Base-by-base conservation (phyloP, 2,113 vertebrate genomes). In the Microcebus griseorufus region DNA sequence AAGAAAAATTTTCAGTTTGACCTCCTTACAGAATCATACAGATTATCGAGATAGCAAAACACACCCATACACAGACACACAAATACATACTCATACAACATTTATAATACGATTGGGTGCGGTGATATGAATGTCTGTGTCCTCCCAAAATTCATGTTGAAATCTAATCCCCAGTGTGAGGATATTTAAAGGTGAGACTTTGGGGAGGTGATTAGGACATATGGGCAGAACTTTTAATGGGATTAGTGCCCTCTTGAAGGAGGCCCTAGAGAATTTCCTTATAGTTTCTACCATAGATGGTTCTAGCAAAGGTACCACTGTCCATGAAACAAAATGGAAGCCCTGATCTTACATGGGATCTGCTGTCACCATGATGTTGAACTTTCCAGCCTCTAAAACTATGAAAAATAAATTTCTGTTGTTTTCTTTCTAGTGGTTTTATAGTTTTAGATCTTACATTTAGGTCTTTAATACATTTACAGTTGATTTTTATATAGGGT, bases 201-300 rank as follows among this genome's bases (percentile, higher is more conserved):
- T 25, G 5, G 13, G 48, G 27, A 70, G 37, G 37, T 25, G 3
- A 80, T 45, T 58, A 91, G 8, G 18, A 18, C 32, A 91, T 34
- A 6, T n/a, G 23, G 32, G 11, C 6, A 23, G 48, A 81, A 58
- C 2, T 11, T 20, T 6, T 17, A 55, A 23, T 32, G 18, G 27
- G 25, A 9, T 65, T 34, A 25, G 5, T 34, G 3, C 5, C 13
- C 9, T 67, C 70, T 3, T 45, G 16, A 55, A 29, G 25, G 39
- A 29, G 4, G 45, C 9, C 16, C 14, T 16, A 32, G 20, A 45
- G 85, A 23, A 0, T 0, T 3, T 7, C 22, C 9, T 13, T 7
- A 22, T 8, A 39, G 25, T 53, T n/a, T 53, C 22, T 9, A 37
- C 17, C 16, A 13, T 90, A 4, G 32, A 10, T 37, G 11, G 6